A percentile compares a stretch with the other conserved stretches of the same genome.
Evolutionary conservation across 2,888 invertebrate species (phyloP).

Genomic region (Blomia tropicalis): DNA sequence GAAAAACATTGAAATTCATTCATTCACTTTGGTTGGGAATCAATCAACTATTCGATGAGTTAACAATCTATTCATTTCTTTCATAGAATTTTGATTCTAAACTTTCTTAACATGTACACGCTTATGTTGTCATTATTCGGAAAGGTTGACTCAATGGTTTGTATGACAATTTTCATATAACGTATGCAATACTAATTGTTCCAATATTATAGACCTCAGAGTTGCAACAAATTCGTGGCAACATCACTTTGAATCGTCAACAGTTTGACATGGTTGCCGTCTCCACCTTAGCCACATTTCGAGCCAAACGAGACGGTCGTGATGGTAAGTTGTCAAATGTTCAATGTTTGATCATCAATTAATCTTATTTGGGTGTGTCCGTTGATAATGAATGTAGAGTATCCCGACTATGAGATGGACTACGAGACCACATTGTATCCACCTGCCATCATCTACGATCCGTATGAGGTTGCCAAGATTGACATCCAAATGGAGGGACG

Average conservation of each 20-base stretch:
- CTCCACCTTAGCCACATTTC: conserved; percentile 4
- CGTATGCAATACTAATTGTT: conserved; percentile 3
- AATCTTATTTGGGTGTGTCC: not conserved
- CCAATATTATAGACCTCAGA: conserved; percentile 39
- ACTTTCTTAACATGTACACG: conserved; percentile 83
- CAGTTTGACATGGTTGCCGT: conserved; percentile 6
- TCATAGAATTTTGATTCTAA: conserved; percentile 79
- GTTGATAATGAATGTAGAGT: too few relatives aligned
- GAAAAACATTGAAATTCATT: too few relatives aligned
- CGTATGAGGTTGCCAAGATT: not conserved
- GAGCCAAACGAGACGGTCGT: conserved; percentile 14
- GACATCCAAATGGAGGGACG: not conserved
- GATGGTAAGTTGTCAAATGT: conserved; percentile 1
- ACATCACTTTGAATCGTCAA: conserved; percentile 31
- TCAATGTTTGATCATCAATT: not conserved
- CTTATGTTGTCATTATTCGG: conserved; percentile 77
- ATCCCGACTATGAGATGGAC: conserved; percentile 5
- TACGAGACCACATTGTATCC: conserved; percentile 1
- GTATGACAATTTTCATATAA: not conserved
- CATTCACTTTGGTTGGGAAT: too few relatives aligned
- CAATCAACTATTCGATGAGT: too few relatives aligned
- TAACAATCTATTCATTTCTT: not conserved
- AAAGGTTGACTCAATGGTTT: conserved; percentile 64
- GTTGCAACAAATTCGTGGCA: conserved; percentile 43
- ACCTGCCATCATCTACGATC: conserved; percentile 13